These are phyloP conservation scores for Exephanes ischioxanthus DNA, from an alignment of 2,888 invertebrate species.

Conservation along the genomic window DNA sequence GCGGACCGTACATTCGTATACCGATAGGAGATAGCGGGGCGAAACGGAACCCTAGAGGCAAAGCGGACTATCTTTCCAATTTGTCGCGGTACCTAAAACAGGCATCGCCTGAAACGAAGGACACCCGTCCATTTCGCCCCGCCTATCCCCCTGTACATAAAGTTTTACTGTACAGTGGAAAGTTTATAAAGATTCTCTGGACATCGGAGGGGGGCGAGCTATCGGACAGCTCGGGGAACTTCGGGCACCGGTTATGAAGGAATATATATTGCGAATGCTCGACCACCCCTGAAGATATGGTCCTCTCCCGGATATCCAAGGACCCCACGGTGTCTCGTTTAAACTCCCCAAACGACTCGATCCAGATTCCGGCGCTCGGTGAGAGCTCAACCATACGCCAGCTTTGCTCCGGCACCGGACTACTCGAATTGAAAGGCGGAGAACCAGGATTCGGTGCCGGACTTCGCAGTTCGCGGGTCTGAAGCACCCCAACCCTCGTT, in stretches of 20 bases:
- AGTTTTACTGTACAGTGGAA: slow-evolving; percentile 32
- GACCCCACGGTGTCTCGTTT: slow-evolving; percentile 35
- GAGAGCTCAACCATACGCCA: slow-evolving; percentile 50
- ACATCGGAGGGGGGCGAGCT: slow-evolving; percentile 37
- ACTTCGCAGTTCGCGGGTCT: neutral
- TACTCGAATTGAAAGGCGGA: slow-evolving; percentile 15
- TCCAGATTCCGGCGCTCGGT: slow-evolving; percentile 30
- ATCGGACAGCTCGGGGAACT: slow-evolving; percentile 56
- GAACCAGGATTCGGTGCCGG: neutral
- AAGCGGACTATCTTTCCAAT: neutral
- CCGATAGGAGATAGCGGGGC: neutral
- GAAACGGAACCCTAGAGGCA: neutral
- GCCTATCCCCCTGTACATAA: slow-evolving; percentile 17
- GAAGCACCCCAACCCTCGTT: neutral
- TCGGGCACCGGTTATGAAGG: slow-evolving; percentile 47
- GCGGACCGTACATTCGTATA: neutral
- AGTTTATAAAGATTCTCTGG: slow-evolving; percentile 54
- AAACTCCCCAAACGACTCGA: slow-evolving; percentile 44
- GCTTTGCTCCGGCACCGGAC: slow-evolving; percentile 44
- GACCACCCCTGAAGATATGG: slow-evolving; percentile 30
- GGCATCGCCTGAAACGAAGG: neutral
- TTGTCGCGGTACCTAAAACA: neutral
- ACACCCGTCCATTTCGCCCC: neutral
- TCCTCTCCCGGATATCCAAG: slow-evolving; percentile 15
- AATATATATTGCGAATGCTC: slow-evolving; percentile 25